Percentiles rank a stretch among this genome's conserved stretches.
These are phyloP conservation scores for Dioctria linearis DNA, from an alignment of 2,888 invertebrate species.

Conservation along the genomic window DNA sequence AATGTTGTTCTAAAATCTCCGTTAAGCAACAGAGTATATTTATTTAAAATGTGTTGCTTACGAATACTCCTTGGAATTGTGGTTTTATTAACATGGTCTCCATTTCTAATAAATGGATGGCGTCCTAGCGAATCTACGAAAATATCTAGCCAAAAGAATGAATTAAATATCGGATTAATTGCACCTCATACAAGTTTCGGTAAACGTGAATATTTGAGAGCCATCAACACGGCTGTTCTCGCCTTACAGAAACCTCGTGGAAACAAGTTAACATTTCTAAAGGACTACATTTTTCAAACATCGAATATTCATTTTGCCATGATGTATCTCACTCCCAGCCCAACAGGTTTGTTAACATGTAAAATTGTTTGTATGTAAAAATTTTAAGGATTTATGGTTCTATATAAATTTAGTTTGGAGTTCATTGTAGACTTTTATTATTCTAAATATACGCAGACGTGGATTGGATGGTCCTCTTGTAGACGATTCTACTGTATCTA, in stretches of 20 bases:
- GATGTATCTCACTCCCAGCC: slow-evolving; percentile 82
- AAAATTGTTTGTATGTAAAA: no score
- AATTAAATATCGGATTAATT: slow-evolving; percentile 70
- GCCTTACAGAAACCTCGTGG: slow-evolving; percentile 75
- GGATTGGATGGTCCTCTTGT: no score
- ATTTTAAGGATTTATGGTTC: no score
- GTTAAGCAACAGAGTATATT: background rate
- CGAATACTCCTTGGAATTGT: background rate
- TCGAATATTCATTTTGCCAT: slow-evolving; percentile 77
- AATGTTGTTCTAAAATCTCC: background rate
- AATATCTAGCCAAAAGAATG: slow-evolving; percentile 59
- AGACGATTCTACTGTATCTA: no score
- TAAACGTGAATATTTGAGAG: slow-evolving; percentile 78
- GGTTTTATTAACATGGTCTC: background rate
- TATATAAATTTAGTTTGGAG: no score
- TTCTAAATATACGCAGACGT: no score
- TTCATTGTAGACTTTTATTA: no score
- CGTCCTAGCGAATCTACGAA: slow-evolving; percentile 32
- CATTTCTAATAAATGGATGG: slow-evolving; percentile 20
- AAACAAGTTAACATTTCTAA: slow-evolving; percentile 75
- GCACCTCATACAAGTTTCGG: slow-evolving; percentile 72
- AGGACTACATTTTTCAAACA: slow-evolving; percentile 77
- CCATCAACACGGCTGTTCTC: slow-evolving; percentile 77
- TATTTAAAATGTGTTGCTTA: background rate
- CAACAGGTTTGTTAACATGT: slow-evolving; percentile 76